Conservation (phyloP, 2,888 invertebrate genomes). For the Acanthosepion pharaonis region DNA sequence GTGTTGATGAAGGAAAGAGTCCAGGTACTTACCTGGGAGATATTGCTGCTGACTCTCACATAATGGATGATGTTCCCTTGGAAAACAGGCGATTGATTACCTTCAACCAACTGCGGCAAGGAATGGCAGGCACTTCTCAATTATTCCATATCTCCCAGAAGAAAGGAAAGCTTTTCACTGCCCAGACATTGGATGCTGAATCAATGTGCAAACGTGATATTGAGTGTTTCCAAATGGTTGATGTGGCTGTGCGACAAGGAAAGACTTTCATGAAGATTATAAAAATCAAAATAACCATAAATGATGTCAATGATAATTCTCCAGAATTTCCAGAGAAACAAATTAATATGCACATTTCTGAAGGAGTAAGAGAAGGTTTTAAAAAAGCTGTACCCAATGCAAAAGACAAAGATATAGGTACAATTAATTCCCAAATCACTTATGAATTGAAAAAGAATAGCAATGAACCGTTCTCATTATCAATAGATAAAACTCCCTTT, state of each 20-base stretch:
- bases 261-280: conserved; percentile 35
- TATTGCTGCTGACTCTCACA: not conserved
- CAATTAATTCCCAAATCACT: conserved; percentile 13
- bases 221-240: conserved; percentile 37
- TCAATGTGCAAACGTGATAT: not conserved
- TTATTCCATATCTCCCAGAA: conserved; percentile 24
- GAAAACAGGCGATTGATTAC: not conserved
- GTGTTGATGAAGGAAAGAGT: not conserved
- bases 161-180: conserved; percentile 37
- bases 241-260: not conserved
- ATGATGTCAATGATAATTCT: not conserved
- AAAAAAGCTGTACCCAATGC: not conserved
- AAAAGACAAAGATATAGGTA: conserved; percentile 20
- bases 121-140: not conserved
- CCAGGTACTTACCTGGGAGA: not conserved
- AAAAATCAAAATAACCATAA: conserved; percentile 6
- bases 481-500: not conserved
- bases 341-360: conserved; percentile 7
- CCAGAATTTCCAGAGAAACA: conserved; percentile 6
- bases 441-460: not conserved
- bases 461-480: conserved; percentile 24
- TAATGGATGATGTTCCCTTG: not conserved
- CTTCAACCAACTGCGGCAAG: not conserved
- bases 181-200: not conserved
- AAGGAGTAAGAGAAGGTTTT: conserved; percentile 35